Base-by-base conservation (phyloP, 64 coral and sea anemone genomes). In the Pocillopora verrucosa region DNA sequence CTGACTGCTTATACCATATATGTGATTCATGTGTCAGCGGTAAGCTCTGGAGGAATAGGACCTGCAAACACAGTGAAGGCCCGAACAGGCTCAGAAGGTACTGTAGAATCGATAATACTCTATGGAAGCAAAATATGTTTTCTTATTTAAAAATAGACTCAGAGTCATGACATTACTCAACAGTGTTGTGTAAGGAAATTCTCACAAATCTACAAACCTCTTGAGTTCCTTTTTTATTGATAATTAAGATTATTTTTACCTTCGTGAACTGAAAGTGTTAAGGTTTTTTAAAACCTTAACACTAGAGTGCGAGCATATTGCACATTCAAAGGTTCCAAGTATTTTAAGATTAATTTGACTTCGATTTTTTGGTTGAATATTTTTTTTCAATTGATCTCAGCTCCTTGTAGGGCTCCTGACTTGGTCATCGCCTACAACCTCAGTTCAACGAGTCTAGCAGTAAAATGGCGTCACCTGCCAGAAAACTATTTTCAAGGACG, bases 11-110 rank as follows among this genome's bases (percentile, higher is more conserved):
- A 59, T 59, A 79, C 77, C 10, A 13, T 26, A 19, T 79, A 79
- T 24, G 77, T 26, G 10, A 60, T 79, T 60, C 13, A 25, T 60
- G 77, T 79, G 57, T 79, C 77, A 34, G 77, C 77, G 0, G 77
- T 79, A 51, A 79, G 77, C 59, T 60, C 56, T n/a, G 77, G 77
- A 60, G 77, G 77, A 79, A 22, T 26, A 24, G 77, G 77, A 24
- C 77, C 77, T 79, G 77, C 22, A 13, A 79, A 60, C 16, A 34
- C 11, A 10, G 26, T n/a, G 0, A 60, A 13, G 22, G 77, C 77
- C 26, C 10, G 11, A 20, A 79, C 77, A 58, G 57, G 24, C 15
- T 22, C 56, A 22, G 36, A 17, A 77, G 13, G 37, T 56, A 19
- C 17, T 57, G 5, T 17, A 37, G 41, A 2, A 4, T 76, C 36